Conservation (phyloP, 2,888 invertebrate species). For the Cheilosia urbana region DNA sequence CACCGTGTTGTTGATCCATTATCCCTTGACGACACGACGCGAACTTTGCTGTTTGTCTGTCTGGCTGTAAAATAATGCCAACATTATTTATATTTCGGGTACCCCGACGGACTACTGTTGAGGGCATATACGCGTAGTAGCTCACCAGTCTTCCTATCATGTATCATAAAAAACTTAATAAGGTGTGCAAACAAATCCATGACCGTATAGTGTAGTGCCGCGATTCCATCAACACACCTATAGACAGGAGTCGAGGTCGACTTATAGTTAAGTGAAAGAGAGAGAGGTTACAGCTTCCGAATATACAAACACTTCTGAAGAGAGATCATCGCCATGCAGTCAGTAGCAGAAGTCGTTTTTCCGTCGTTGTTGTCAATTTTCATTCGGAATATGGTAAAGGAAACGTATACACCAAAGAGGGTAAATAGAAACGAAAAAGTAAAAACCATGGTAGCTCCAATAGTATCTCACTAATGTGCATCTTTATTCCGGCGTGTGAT, state of each 20-base stretch:
- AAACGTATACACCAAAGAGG: constrained; percentile 48
- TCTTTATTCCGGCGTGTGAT: constrained; percentile 71
- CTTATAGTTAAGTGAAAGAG: constrained; percentile 26
- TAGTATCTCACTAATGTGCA: constrained; percentile 70
- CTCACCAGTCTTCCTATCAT: constrained; percentile 60
- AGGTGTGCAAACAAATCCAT: constrained; percentile 70
- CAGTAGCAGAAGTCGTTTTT: constrained; percentile 18
- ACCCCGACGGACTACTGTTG: constrained; percentile 51
- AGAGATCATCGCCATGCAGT: constrained; percentile 47
- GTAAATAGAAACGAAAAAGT: constrained; percentile 52
- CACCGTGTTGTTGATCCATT: constrained; percentile 73
- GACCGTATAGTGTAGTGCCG: constrained; percentile 41
- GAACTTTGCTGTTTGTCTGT: constrained; percentile 60
- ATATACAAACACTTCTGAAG: constrained; percentile 50
- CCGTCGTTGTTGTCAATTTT: constrained; percentile 59
- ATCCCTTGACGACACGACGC: constrained; percentile 60
- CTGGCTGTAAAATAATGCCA: constrained; percentile 68
- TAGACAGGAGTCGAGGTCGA: constrained; percentile 68
- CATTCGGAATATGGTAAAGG: constrained; percentile 67
- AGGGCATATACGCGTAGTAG: constrained; percentile 15
- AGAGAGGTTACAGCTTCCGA: constrained; percentile 53
- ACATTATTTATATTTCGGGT: constrained; percentile 70
- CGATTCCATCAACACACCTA: constrained; percentile 50
- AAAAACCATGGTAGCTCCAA: constrained; percentile 34
- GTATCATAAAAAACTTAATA: constrained; percentile 75